These are phyloP conservation scores for Agrotis ipsilon DNA, from an alignment of 2,888 invertebrate species.

Conservation along the genomic window DNA sequence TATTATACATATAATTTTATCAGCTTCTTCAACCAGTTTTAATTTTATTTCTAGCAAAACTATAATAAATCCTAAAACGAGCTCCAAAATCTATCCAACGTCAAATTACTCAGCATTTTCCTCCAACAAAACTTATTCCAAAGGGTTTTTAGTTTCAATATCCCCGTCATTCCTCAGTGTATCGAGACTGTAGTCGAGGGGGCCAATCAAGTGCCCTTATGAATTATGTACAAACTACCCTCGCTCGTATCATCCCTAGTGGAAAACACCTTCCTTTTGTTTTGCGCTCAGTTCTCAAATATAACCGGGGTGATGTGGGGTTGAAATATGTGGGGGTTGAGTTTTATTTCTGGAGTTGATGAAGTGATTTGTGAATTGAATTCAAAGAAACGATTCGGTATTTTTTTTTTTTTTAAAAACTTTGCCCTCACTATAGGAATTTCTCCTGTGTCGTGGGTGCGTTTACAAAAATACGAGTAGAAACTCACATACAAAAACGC, in stretches of 20 bases:
- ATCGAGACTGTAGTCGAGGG: slow-evolving; percentile 34
- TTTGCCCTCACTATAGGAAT: too few species aligned
- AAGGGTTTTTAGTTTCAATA: slow-evolving; percentile 53
- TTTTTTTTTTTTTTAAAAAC: too few species aligned
- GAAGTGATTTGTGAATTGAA: too few species aligned
- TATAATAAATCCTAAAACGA: background rate
- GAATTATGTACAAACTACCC: slow-evolving; percentile 65
- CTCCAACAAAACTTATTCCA: slow-evolving; percentile 17
- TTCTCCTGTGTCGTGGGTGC: too few species aligned
- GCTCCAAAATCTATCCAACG: background rate
- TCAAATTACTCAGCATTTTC: background rate
- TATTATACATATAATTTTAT: too few species aligned
- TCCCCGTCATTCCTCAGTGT: slow-evolving; percentile 28
- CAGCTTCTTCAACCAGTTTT: too few species aligned
- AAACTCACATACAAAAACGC: too few species aligned
- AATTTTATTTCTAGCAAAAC: background rate
- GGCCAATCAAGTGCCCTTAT: slow-evolving; percentile 65
- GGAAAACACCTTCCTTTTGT: slow-evolving; percentile 56
- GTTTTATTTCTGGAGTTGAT: background rate
- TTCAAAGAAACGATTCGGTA: too few species aligned
- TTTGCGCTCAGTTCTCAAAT: slow-evolving; percentile 41
- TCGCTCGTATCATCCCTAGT: slow-evolving; percentile 22
- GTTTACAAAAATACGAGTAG: too few species aligned
- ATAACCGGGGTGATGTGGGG: background rate
- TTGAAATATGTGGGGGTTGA: background rate